These are phyloP conservation scores for Pipistrellus pipistrellus DNA, from an alignment of 2,797 vertebrate genomes.

Conservation along the genomic window DNA sequence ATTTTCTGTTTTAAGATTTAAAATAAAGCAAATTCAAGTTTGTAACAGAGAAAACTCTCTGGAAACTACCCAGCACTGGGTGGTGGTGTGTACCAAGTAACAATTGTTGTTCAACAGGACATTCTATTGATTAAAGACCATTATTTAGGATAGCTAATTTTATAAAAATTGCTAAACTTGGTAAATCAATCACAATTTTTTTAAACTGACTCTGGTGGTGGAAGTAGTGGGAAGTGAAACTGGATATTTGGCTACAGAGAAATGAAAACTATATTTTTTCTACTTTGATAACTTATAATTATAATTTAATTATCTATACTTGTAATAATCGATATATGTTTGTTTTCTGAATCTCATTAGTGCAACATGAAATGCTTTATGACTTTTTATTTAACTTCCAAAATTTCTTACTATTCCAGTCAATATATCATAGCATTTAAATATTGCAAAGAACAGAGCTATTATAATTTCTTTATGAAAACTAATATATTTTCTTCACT, in stretches of 20 bases:
- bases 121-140: background rate
- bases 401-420: background rate
- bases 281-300: background rate
- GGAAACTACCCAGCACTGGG: background rate
- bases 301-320: background rate
- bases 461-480: background rate
- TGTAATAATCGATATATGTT: background rate
- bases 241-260: background rate
- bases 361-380: background rate
- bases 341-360: background rate
- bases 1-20: slow-evolving; percentile 33
- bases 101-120: background rate
- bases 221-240: background rate
- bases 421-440: background rate
- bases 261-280: background rate
- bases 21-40: background rate
- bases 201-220: background rate
- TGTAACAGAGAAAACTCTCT: background rate
- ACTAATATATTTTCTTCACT: background rate
- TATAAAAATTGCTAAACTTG: background rate
- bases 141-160: background rate
- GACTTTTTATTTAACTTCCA: background rate
- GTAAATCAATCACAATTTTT: background rate
- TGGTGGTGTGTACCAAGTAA: background rate
- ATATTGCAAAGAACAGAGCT: background rate